A percentile compares a stretch with the other conserved stretches of the same genome.
phyloP scores from a whole-genome alignment of 2,888 invertebrate genomes.

The Dolichopus griseipennis region DNA sequence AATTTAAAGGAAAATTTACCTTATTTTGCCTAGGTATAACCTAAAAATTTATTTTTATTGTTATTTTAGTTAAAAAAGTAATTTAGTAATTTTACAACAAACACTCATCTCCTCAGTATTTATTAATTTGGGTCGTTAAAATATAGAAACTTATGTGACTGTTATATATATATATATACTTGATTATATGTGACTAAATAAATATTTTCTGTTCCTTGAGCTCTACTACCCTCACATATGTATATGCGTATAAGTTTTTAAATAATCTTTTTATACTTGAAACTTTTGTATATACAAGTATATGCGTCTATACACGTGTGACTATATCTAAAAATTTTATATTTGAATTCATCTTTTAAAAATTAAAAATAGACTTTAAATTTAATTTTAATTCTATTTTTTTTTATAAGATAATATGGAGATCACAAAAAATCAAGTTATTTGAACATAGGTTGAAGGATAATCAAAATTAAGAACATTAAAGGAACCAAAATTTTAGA shows the following conservation, averaged over 20 bases:
- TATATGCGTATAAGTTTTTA: background rate
- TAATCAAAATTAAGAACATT: background rate
- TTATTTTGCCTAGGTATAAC: background rate
- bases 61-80: background rate
- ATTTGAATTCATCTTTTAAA: background rate
- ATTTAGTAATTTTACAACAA: background rate
- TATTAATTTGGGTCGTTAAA: constrained; percentile 1
- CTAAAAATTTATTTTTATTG: too few relatives aligned
- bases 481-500: background rate
- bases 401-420: background rate
- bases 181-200: background rate
- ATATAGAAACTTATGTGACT: background rate
- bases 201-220: background rate
- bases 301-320: background rate
- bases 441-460: background rate
- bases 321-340: too few relatives aligned
- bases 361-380: background rate
- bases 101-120: background rate
- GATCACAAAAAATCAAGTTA: background rate
- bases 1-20: too few relatives aligned
- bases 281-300: background rate
- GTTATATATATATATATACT: background rate
- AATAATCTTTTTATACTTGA: background rate
- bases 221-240: background rate
- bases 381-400: too few relatives aligned